A percentile compares a stretch with the other conserved stretches of the same genome.
These are phyloP conservation scores for Harpalus rubripes DNA, from an alignment of 2,888 invertebrate species.

Conservation along the genomic window DNA sequence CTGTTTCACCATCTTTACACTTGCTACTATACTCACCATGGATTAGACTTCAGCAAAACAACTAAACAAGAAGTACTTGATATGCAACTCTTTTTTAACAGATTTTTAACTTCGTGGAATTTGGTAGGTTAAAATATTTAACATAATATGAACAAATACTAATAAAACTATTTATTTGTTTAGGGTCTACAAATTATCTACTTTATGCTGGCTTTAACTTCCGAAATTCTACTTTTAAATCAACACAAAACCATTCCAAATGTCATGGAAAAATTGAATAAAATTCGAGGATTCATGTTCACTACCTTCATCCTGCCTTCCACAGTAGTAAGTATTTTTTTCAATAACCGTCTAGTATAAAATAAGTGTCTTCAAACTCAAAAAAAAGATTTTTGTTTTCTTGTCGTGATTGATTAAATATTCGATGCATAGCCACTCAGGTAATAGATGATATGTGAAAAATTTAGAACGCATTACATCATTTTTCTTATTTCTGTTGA, in stretches of 20 bases:
- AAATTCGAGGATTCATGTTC: constrained; percentile 63
- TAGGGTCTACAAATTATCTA: constrained; percentile 67
- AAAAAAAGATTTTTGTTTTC: too few species aligned
- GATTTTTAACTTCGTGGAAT: constrained; percentile 69
- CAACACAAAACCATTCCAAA: constrained; percentile 31
- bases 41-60: constrained; percentile 50
- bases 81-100: constrained; percentile 67
- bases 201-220: constrained; percentile 61
- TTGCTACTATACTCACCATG: constrained; percentile 2
- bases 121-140: constrained; percentile 65
- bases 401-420: too few species aligned
- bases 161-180: constrained; percentile 37
- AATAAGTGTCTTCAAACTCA: too few species aligned
- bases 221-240: constrained; percentile 62
- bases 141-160: constrained; percentile 46
- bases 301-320: constrained; percentile 65
- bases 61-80: constrained; percentile 66
- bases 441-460: too few species aligned
- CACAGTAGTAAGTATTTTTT: constrained; percentile 50
- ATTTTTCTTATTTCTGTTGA: too few species aligned
- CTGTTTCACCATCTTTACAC: constrained; percentile 57
- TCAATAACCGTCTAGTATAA: background rate
- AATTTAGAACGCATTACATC: too few species aligned
- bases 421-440: too few species aligned
- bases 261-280: constrained; percentile 10